Percentiles rank a stretch among this genome's conserved stretches.
These are phyloP conservation scores for Acropternis orthonyx DNA, from an alignment of 2,797 vertebrate genomes.

Conservation along the genomic window DNA sequence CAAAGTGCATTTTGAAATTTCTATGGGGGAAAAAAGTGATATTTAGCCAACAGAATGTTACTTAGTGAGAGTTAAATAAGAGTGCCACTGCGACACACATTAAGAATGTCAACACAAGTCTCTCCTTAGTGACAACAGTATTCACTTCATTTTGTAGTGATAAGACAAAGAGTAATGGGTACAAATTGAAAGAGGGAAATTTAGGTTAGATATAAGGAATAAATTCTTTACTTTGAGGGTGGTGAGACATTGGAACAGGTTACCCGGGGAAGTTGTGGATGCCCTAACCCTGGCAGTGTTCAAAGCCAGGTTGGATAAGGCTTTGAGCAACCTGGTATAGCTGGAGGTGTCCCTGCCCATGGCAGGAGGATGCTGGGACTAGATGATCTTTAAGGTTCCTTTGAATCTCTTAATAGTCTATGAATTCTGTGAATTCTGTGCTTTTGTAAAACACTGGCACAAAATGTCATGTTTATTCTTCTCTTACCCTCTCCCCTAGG, in stretches of 20 bases:
- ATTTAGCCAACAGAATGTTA: background rate
- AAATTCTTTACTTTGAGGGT: background rate
- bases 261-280: rapidly evolving
- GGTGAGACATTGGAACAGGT: background rate
- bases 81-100: background rate
- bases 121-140: background rate
- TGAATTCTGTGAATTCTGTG: background rate
- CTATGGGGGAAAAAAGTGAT: background rate
- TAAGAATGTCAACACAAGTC: background rate
- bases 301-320: background rate
- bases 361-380: background rate
- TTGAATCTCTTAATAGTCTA: background rate
- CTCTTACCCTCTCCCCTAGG: background rate
- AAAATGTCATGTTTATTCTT: background rate
- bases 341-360: background rate
- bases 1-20: background rate
- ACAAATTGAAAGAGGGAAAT: background rate
- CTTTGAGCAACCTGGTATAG: background rate
- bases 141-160: background rate
- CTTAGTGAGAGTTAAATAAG: background rate
- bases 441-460: rapidly evolving
- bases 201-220: background rate
- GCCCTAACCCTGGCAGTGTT: background rate
- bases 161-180: background rate
- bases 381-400: background rate